Base-by-base conservation (phyloP, 2,888 invertebrate genomes). In the Drosophila melanosoma region DNA sequence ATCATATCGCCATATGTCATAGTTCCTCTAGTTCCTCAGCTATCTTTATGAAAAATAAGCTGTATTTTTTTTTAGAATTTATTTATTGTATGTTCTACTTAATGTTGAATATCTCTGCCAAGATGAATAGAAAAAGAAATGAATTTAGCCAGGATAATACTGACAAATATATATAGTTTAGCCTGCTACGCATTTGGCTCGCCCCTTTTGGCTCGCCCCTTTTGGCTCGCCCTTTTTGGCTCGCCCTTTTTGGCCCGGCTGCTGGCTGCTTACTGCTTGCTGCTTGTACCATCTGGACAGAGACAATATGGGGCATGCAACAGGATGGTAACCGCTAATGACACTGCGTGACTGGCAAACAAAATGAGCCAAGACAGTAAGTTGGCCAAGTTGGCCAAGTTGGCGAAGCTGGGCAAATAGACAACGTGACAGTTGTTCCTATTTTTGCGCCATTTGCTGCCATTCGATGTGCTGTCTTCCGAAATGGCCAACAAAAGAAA, bases 321-420 rank as follows among this genome's bases (percentile, higher is more conserved):
- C 52, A 66, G 29, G 45, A 33, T 29, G 61, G 20, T n/a, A 71
- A 75, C 76, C 87, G 72, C 79, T 88, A 87, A 87, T 87, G 81
- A 81, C 68, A 76, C 72, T 71, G 81, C 83, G 89, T 83, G 89
- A 89, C 89, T 84, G 74, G 83, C 72, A 83, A 87, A 57, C 71
- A 32, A 76, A 89, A 53, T 66, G 42, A 80, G 66, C 40, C 12
- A 58, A 54, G 29, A 35, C n/a, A 52, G 45, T 20, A 32, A 69
- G 64, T 29, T 29, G 29, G 29, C 5, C 26, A 32, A 69, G 64
- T 8, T 29, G 29, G 29, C 5, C 17, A 23, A 32, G 33, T 12
- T 26, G 20, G 26, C 36, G 33, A 40, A 73, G 60, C 38, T 36
- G 36, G 32, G 26, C 48, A 15, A 26, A 42, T 60, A 54, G 42